Evolutionary conservation across 2,888 invertebrate species (phyloP).

Genomic region (Lycocerus yunnanus): DNA sequence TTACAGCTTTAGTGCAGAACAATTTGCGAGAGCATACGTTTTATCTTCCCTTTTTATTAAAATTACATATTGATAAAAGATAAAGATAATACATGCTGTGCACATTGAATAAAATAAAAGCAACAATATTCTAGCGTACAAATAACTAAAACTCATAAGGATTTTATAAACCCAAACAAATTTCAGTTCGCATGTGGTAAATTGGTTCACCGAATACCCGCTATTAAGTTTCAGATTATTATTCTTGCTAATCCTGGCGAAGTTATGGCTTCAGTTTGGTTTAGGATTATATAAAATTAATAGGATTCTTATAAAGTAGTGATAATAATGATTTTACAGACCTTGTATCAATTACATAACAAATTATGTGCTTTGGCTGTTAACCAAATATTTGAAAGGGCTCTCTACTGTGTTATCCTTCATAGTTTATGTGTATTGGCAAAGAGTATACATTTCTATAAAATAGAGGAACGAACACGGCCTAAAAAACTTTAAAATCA

Average conservation of each 20-base stretch:
- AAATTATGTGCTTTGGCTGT: not conserved
- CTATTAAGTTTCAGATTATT: slow-evolving; percentile 21
- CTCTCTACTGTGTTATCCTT: too few relatives aligned
- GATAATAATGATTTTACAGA: not conserved
- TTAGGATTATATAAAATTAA: slow-evolving; percentile 22
- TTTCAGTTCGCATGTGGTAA: slow-evolving; percentile 22
- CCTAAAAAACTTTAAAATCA: too few relatives aligned
- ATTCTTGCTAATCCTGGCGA: slow-evolving; percentile 20
- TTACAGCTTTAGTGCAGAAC: not conserved
- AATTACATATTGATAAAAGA: slow-evolving; percentile 8
- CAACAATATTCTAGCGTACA: slow-evolving; percentile 11
- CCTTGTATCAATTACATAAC: not conserved
- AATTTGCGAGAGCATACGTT: not conserved
- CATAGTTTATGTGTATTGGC: not conserved
- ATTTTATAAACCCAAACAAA: slow-evolving; percentile 22
- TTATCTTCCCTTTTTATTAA: slow-evolving; percentile 3
- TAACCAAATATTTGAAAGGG: not conserved
- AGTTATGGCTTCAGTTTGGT: slow-evolving; percentile 17
- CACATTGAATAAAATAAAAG: slow-evolving; percentile 2
- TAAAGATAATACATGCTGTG: slow-evolving; percentile 9
- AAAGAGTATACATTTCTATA: not conserved
- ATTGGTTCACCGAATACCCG: slow-evolving; percentile 16
- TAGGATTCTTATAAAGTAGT: not conserved
- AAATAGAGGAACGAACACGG: too few relatives aligned
- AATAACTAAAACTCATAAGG: slow-evolving; percentile 19